Conservation (phyloP, 2,888 invertebrate genomes). For the Aproaerema taeniolella region DNA sequence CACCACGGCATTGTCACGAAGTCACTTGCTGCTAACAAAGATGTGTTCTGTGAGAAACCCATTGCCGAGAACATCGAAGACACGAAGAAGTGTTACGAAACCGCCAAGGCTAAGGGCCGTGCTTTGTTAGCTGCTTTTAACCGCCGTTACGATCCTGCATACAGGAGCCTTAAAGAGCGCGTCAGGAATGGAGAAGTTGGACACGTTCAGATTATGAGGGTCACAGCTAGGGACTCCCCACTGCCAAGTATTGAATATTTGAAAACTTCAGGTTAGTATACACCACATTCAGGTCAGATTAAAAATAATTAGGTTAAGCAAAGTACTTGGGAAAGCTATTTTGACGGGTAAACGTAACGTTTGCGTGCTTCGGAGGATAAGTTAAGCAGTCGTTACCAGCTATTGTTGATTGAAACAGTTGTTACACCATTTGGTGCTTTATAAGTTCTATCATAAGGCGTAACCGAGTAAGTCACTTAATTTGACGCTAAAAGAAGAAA, state of each 20-base stretch:
- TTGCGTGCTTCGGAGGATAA: too few species aligned
- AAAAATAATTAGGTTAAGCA: too few species aligned
- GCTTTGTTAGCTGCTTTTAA: constrained; percentile 81
- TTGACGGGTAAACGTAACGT: too few species aligned
- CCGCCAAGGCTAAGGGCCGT: constrained; percentile 71
- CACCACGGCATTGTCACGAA: constrained; percentile 75
- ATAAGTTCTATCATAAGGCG: too few species aligned
- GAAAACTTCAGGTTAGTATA: constrained; percentile 68
- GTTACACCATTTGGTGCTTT: too few species aligned
- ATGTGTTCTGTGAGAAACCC: constrained; percentile 84
- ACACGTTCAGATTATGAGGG: constrained; percentile 79
- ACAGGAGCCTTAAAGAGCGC: constrained; percentile 61
- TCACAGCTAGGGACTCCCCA: constrained; percentile 81
- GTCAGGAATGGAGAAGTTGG: constrained; percentile 78
- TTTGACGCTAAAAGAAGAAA: too few species aligned
- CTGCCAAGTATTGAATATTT: constrained; percentile 80
- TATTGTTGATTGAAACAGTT: too few species aligned
- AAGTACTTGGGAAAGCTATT: too few species aligned
- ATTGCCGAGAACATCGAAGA: constrained; percentile 75
- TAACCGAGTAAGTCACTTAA: too few species aligned
- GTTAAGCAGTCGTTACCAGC: too few species aligned
- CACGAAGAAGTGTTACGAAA: constrained; percentile 75
- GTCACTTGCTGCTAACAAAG: constrained; percentile 74
- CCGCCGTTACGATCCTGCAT: constrained; percentile 81
- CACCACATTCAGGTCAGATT: too few species aligned